A percentile compares a stretch with the other conserved stretches of the same genome.
Evolutionary conservation across 2,888 invertebrate species (phyloP).

Genomic region (Galerucella nymphaeae): DNA sequence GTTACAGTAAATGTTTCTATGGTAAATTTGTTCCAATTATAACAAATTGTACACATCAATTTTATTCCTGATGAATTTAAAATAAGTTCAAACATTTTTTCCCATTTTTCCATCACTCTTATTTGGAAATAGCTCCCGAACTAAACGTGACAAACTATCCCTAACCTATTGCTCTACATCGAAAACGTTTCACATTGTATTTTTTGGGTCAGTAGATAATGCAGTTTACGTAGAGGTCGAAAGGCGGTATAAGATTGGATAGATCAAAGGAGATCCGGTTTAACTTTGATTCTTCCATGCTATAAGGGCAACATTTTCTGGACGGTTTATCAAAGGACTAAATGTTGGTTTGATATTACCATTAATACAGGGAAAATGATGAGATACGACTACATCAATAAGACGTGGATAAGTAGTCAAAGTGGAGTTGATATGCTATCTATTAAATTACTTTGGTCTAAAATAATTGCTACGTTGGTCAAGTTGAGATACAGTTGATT

Average conservation of each 20-base stretch:
- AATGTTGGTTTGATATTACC: background rate
- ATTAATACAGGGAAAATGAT: slow-evolving; percentile 7
- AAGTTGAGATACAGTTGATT: background rate
- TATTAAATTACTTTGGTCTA: background rate
- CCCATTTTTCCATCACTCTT: too few species aligned
- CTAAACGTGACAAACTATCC: slow-evolving; percentile 10
- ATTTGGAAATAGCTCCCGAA: background rate
- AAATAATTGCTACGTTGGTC: background rate
- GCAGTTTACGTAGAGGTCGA: slow-evolving; percentile 24
- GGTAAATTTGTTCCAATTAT: too few species aligned
- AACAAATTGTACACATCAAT: too few species aligned
- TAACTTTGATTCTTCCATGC: slow-evolving; percentile 34
- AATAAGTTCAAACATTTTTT: too few species aligned
- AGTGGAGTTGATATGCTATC: background rate
- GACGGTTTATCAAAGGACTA: slow-evolving; percentile 26
- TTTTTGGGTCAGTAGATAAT: slow-evolving; percentile 37
- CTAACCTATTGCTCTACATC: slow-evolving; percentile 35
- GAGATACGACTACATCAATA: background rate
- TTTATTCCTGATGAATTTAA: too few species aligned
- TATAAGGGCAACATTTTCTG: slow-evolving; percentile 25
- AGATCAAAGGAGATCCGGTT: slow-evolving; percentile 36
- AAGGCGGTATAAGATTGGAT: slow-evolving; percentile 4
- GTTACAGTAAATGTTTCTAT: too few species aligned
- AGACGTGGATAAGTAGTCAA: slow-evolving; percentile 4
- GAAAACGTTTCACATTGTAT: slow-evolving; percentile 36